Evolutionary conservation across 2,888 invertebrate species (phyloP).

Genomic region (Adelognathus sp.): DNA sequence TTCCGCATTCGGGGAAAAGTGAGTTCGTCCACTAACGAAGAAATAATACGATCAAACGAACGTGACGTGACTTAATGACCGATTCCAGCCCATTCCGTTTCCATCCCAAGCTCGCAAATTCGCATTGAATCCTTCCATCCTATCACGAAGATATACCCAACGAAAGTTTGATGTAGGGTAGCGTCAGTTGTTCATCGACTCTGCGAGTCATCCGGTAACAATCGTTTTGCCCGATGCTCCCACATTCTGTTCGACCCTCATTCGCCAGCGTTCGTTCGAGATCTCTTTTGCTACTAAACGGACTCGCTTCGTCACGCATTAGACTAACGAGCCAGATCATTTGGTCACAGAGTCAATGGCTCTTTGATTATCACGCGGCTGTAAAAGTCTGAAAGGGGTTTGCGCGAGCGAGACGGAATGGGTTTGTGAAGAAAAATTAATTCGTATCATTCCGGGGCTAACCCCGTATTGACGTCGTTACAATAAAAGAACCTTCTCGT

Average conservation of each 20-base stretch:
- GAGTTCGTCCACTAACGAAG: constrained; percentile 9
- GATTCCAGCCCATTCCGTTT: background rate
- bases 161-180: background rate
- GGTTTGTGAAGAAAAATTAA: background rate
- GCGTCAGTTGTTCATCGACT: background rate
- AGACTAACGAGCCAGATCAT: constrained; percentile 14
- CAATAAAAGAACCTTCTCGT: background rate
- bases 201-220: background rate
- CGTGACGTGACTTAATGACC: background rate
- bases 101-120: background rate
- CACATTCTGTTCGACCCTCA: background rate
- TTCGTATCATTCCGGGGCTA: constrained; percentile 2
- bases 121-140: background rate
- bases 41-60: constrained; percentile 33
- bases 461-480: background rate
- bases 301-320: constrained; percentile 10
- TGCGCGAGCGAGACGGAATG: background rate
- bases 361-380: constrained; percentile 1
- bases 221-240: background rate
- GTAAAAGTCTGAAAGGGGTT: background rate
- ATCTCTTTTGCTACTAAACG: background rate
- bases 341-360: background rate
- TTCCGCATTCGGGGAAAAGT: constrained; percentile 17
- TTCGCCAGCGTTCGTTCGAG: background rate
- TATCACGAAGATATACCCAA: background rate